phyloP scores from a whole-genome alignment of 2,113 vertebrate genomes.

The Melanerpes formicivorus region DNA sequence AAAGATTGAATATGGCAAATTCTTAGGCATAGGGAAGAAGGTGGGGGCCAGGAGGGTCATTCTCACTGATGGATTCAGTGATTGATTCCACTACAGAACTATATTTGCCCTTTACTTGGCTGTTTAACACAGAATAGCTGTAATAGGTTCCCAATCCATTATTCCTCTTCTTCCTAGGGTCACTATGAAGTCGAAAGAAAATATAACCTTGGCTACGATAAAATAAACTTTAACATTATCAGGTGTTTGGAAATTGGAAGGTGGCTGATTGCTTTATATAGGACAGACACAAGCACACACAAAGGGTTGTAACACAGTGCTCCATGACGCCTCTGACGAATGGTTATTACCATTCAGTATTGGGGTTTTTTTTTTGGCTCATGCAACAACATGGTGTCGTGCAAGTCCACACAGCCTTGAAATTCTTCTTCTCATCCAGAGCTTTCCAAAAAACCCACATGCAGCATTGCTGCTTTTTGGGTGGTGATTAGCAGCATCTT shows the following conservation, averaged over 20 bases:
- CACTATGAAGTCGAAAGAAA: conserved; percentile 56
- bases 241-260: conserved; percentile 63
- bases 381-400: conserved; percentile 47
- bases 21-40: conserved; percentile 50
- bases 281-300: conserved; percentile 3
- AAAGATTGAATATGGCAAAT: conserved; percentile 65
- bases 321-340: background rate
- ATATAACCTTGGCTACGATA: conserved; percentile 60
- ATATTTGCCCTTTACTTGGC: conserved; percentile 66
- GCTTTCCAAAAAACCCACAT: background rate
- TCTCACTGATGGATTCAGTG: conserved; percentile 67
- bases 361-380: conserved; percentile 14
- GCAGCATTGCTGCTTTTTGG: background rate
- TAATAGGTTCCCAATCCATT: conserved; percentile 56
- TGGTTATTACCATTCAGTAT: conserved; percentile 37
- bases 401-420: conserved; percentile 48
- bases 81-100: conserved; percentile 67
- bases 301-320: conserved; percentile 27
- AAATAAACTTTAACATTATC: conserved; percentile 66
- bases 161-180: conserved; percentile 67
- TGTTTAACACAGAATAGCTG: conserved; percentile 61
- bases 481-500: background rate
- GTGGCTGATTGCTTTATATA: conserved; percentile 48
- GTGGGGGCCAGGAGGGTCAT: conserved; percentile 59
- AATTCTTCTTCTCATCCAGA: conserved; percentile 27